Evolutionary conservation across 2,113 vertebrate species (phyloP).

Genomic region (Macrotis lagotis): DNA sequence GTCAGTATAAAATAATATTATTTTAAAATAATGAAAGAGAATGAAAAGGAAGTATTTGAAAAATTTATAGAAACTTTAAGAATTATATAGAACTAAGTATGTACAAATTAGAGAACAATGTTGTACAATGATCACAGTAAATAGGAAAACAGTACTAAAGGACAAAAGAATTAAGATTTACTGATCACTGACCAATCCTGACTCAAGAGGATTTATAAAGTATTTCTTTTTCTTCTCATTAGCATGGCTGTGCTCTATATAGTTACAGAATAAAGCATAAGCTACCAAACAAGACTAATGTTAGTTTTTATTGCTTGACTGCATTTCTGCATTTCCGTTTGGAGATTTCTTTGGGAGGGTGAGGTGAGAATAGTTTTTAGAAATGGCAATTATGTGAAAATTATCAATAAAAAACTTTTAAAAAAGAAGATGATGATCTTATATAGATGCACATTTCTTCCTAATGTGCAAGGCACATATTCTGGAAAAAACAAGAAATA

Average conservation of each 20-base stretch:
- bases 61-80: no score
- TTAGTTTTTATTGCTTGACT: not conserved
- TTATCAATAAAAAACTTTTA: not conserved
- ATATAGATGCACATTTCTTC: not conserved
- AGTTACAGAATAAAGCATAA: not conserved
- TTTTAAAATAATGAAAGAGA: no score
- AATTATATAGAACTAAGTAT: not conserved
- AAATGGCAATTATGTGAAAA: not conserved
- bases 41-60: no score
- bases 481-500: slow-evolving; percentile 49
- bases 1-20: not conserved
- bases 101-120: not conserved
- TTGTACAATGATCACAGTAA: not conserved
- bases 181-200: not conserved
- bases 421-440: not conserved
- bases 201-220: no score
- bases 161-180: not conserved
- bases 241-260: no score
- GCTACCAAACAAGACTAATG: not conserved
- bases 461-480: slow-evolving; percentile 2
- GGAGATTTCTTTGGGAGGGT: not conserved
- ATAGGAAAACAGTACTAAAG: not conserved
- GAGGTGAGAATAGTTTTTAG: not conserved
- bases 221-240: no score
- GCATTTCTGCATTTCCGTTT: not conserved